These are phyloP conservation scores for Enteromius afrohamiltoni DNA, from an alignment of 2,797 vertebrate species.

Conservation along the genomic window DNA sequence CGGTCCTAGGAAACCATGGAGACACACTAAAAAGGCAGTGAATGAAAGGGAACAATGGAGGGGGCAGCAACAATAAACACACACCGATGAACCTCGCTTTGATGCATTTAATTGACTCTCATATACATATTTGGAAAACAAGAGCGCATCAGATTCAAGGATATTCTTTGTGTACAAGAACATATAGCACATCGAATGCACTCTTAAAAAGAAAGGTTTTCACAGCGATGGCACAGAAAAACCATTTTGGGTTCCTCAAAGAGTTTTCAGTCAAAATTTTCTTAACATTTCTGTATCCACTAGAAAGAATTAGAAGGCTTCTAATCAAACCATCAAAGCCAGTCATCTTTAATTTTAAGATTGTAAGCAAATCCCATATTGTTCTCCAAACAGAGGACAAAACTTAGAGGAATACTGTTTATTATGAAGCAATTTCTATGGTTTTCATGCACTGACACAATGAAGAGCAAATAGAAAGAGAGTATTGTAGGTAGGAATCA, in stretches of 20 bases:
- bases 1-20: constrained; percentile 61
- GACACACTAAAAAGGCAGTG: constrained; percentile 54
- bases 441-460: constrained; percentile 51
- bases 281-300: neutral
- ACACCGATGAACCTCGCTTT: constrained; percentile 52
- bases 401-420: constrained; percentile 17
- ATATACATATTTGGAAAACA: constrained; percentile 59
- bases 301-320: neutral
- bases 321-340: neutral
- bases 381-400: constrained; percentile 12
- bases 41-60: constrained; percentile 53
- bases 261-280: neutral
- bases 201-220: constrained; percentile 25
- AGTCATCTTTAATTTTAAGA: neutral
- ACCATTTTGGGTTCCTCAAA: neutral
- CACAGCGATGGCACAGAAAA: neutral
- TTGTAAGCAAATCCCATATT: neutral
- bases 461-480: constrained; percentile 52
- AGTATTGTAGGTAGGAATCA: constrained; percentile 62
- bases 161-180: constrained; percentile 36
- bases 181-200: neutral
- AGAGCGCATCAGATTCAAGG: constrained; percentile 43
- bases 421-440: constrained; percentile 5
- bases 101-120: constrained; percentile 59
- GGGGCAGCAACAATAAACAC: constrained; percentile 41